phyloP scores from a whole-genome alignment of 2,888 invertebrate species.

The Netelia melanura region DNA sequence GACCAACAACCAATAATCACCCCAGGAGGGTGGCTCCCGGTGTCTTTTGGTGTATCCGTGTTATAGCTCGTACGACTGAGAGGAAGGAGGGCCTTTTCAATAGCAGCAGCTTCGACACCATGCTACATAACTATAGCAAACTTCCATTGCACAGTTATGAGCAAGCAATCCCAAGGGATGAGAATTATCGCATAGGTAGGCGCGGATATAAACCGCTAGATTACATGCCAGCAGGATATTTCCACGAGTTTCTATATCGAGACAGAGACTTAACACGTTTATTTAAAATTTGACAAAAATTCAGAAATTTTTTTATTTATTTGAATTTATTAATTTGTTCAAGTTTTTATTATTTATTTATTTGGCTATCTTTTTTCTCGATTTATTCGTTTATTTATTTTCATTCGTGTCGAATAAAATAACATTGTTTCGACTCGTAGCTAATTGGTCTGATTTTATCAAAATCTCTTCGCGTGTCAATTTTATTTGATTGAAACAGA shows the following conservation, averaged over 20 bases:
- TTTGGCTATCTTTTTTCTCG: too few relatives aligned
- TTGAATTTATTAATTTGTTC: too few relatives aligned
- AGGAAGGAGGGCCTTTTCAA: conserved; percentile 31
- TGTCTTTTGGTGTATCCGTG: conserved; percentile 16
- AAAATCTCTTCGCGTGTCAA: too few relatives aligned
- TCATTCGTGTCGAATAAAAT: too few relatives aligned
- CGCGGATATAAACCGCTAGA: not conserved
- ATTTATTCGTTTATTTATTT: too few relatives aligned
- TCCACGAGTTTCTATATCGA: not conserved
- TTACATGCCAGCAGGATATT: too few relatives aligned
- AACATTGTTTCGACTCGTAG: too few relatives aligned
- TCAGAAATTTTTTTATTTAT: too few relatives aligned
- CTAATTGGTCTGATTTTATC: too few relatives aligned
- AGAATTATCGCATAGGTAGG: not conserved
- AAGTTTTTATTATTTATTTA: too few relatives aligned
- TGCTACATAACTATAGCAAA: not conserved
- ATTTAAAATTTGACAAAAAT: not conserved
- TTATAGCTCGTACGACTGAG: not conserved
- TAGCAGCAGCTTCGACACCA: conserved; percentile 12
- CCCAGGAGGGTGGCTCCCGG: conserved; percentile 20
- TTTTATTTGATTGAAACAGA: too few relatives aligned
- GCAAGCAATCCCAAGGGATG: conserved; percentile 9
- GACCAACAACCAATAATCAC: conserved; percentile 38
- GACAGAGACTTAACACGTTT: not conserved
- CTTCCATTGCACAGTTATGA: not conserved